These are phyloP conservation scores for Lichenostomus cassidix DNA, from an alignment of 2,113 vertebrate genomes.

Conservation along the genomic window DNA sequence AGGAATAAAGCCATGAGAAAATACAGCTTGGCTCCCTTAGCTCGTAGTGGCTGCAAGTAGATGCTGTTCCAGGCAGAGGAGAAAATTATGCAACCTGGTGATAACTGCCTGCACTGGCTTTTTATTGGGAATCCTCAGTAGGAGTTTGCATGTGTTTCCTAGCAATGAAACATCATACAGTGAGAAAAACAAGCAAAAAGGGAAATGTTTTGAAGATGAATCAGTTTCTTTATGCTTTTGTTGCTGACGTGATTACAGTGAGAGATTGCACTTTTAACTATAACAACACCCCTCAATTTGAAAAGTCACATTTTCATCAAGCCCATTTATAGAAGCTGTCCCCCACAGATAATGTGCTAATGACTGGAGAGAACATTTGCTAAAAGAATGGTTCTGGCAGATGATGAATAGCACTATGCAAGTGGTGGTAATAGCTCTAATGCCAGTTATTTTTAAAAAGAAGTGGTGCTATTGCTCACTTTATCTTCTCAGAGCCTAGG, in stretches of 20 bases:
- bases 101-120: neutral
- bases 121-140: constrained; percentile 44
- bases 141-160: constrained; percentile 30
- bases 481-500: neutral
- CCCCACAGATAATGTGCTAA: constrained; percentile 19
- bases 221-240: neutral
- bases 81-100: constrained; percentile 40
- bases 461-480: neutral
- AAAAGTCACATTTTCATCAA: constrained; percentile 42
- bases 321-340: constrained; percentile 21
- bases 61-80: constrained; percentile 4
- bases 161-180: constrained; percentile 23
- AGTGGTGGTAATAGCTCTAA: constrained; percentile 1
- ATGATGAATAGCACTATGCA: constrained; percentile 31
- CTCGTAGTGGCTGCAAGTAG: neutral
- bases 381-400: neutral
- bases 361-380: constrained; percentile 39
- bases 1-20: neutral
- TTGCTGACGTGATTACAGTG: neutral
- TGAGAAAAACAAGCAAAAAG: constrained; percentile 39
- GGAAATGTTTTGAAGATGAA: constrained; percentile 42
- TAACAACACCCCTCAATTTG: neutral
- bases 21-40: neutral
- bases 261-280: neutral
- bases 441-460: constrained; percentile 4